Base-by-base conservation (phyloP, 1,140 invertebrate species). In the Tenebrio molitor region DNA sequence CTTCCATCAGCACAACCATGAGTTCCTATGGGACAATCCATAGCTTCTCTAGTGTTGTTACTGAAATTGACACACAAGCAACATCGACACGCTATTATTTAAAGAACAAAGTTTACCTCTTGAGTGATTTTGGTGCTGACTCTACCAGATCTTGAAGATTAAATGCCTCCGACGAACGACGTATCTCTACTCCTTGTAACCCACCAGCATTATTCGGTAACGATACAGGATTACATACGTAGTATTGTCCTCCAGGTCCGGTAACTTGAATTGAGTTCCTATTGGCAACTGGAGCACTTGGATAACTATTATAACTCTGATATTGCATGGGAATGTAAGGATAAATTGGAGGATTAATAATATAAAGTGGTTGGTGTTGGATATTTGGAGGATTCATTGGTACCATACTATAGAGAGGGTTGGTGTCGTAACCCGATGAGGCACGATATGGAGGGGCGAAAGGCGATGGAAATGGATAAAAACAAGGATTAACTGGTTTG, bases 1-100 rank as follows among this genome's bases (percentile, higher is more conserved):
- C 83, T 84, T 16, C 83, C 82, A 75, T 87, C 85, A 8, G 78
- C 77, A 76, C 88, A 89, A 6, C 76, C 65, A 33, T 79, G 67
- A 41, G 81, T 72, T 1, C 79, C 81, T 4, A 74, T n/a, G 1
- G 76, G 73, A 76, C 84, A 85, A 0, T 71, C 42, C 8, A 77
- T 64, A 16, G 76, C 69, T 58, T 70, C 76, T 44, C 80, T 76
- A 2, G 73, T 77, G 62, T 69, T 76, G 23, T 77, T 77, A 14
- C 77, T 79, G 15, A 75, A 79, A 29, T 46, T 21, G 6, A 53
- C 75, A 50, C 46, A 29, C 15, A 14, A 29, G 0, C 41, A 33
- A 64, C 5, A 65, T 19, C 10, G 5, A 16, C 5, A 33, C n/a
- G n/a, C n/a, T n/a, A n/a, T n/a, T n/a, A n/a, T n/a, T n/a, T 39